These are phyloP conservation scores for Meliscaeva auricollis DNA, from an alignment of 2,888 invertebrate species.

Conservation along the genomic window DNA sequence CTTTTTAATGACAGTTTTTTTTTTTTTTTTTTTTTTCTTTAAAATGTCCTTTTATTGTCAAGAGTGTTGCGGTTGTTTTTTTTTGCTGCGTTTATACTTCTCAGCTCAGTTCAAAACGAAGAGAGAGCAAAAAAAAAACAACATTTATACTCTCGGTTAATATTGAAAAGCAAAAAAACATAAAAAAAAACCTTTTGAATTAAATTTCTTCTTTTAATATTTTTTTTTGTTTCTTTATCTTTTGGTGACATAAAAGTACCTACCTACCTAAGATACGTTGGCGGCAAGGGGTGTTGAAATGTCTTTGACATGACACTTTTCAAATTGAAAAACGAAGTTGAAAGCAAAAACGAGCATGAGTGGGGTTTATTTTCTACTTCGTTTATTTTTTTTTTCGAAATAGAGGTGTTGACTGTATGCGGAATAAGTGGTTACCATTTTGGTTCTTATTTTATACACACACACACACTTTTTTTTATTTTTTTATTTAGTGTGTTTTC, in stretches of 20 bases:
- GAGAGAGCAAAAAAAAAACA: neutral
- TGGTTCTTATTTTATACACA: neutral
- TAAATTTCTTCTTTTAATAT: conserved; percentile 9
- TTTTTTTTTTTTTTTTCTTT: conserved; percentile 11
- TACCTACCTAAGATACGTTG: neutral
- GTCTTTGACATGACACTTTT: conserved; percentile 64
- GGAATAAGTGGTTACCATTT: conserved; percentile 39
- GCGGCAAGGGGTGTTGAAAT: conserved; percentile 53
- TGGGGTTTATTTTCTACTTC: conserved; percentile 4
- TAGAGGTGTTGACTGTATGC: conserved; percentile 26
- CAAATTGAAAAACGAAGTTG: conserved; percentile 67
- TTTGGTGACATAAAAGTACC: conserved; percentile 42
- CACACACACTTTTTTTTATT: conserved; percentile 1
- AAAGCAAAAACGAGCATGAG: conserved; percentile 45
- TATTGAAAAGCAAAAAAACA: conserved; percentile 19
- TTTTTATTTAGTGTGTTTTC: neutral
- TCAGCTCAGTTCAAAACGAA: neutral
- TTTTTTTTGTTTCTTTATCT: conserved; percentile 9
- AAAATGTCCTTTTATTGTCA: conserved; percentile 35
- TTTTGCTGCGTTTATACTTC: conserved; percentile 15
- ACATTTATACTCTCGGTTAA: conserved; percentile 8
- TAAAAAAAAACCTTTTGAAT: conserved; percentile 29
- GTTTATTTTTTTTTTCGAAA: conserved; percentile 5
- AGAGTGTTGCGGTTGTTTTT: conserved; percentile 40
- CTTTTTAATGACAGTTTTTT: conserved; percentile 41